Evolutionary conservation across 2,113 vertebrate species (phyloP), one percentile per base, ranked within the genome.

Genomic region (Pelvicachromis taeniatus): DNA sequence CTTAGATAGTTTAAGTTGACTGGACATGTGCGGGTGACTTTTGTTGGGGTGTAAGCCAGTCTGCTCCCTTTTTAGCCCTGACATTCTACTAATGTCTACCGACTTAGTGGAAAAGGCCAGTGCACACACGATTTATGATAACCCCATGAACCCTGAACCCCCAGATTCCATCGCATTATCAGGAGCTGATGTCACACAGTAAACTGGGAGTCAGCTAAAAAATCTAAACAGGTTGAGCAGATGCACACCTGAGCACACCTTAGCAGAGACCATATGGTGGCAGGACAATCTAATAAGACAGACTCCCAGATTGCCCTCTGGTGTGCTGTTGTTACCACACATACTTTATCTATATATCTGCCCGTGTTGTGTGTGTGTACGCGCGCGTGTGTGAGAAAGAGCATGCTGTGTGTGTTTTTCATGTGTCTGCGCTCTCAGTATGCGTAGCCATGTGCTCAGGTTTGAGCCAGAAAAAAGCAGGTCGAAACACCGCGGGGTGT

Each of bases 381-480:
- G 75, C 65, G 45, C 29, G 50, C 52, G 42, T 11, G 56, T 33
- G 29, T 80, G 38, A 68, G 58, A 61, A 9, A 35, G 58, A 45
- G 52, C 79, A 10, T 75, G 82, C 77, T 86, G 68, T 21, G 83
- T 19, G 16, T 78, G 78, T 65, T 21, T 84, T 84, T 77, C 53
- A 75, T 68, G 83, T 79, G 80, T 92, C 35, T 89, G 87, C 40
- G 26, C 53, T 84, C 88, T 89, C 87, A 79, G 89, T 88, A 7
- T 87, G 83, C 81, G 78, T 58, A 78, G 70, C 84, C 83, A 65
- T 90, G 88, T 80, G 81, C 85, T 90, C 42, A 55, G 59, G 87
- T 85, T 85, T 78, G 84, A 93, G 91, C 88, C 87, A 92, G 53
- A 90, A 59, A 89, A 91, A 94, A 95, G 78, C 91, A 87, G 93